These are phyloP conservation scores for Thinocorus orbignyianus DNA, from an alignment of 2,113 vertebrate species.

Conservation along the genomic window DNA sequence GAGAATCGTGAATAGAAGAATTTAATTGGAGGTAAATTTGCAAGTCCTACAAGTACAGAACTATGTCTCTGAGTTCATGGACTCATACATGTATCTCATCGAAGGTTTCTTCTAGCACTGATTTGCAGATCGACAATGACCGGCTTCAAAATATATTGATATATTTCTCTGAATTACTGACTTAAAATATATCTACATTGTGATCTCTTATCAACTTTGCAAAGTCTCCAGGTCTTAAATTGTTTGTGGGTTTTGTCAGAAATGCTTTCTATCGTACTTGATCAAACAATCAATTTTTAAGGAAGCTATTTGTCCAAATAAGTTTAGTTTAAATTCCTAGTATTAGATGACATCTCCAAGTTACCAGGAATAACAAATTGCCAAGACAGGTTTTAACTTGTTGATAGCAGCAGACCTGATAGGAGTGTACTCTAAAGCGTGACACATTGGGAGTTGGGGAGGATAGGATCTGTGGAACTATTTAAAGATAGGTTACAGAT, in stretches of 20 bases:
- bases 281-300: background rate
- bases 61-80: background rate
- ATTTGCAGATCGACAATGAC: background rate
- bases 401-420: background rate
- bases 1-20: background rate
- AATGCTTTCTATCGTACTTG: background rate
- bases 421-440: background rate
- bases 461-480: background rate
- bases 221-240: background rate
- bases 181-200: background rate
- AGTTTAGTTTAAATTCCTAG: background rate
- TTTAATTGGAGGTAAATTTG: background rate
- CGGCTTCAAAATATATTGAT: background rate
- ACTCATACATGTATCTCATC: background rate
- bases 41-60: background rate
- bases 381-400: background rate
- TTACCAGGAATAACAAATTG: background rate
- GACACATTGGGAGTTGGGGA: rapidly evolving
- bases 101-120: background rate
- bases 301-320: background rate
- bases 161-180: background rate
- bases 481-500: background rate
- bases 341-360: background rate
- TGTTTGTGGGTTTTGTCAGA: background rate
- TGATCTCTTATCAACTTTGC: background rate